These are phyloP conservation scores for Salpingus planirostris DNA, from an alignment of 2,888 invertebrate species.

Conservation along the genomic window DNA sequence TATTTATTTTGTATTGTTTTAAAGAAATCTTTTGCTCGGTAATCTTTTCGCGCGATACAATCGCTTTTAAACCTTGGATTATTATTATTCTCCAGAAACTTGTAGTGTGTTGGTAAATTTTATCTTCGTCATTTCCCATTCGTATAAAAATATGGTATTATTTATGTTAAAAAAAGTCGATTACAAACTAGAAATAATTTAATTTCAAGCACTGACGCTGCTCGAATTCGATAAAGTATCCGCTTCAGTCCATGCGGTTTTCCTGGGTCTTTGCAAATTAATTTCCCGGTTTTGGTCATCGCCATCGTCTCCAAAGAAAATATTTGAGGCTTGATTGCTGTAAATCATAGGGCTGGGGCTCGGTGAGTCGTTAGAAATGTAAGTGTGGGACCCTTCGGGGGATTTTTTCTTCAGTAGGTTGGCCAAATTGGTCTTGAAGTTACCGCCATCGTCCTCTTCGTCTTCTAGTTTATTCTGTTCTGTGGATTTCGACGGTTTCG, in stretches of 20 bases:
- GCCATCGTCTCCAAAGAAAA: constrained; percentile 33
- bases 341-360: constrained; percentile 17
- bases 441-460: constrained; percentile 5
- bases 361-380: neutral
- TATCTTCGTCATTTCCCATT: too few species aligned
- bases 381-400: too few species aligned
- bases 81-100: too few species aligned
- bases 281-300: constrained; percentile 21
- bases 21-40: too few species aligned
- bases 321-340: constrained; percentile 34
- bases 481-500: too few species aligned
- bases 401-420: too few species aligned
- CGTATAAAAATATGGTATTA: too few species aligned
- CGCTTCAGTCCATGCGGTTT: too few species aligned
- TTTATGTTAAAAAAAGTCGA: constrained; percentile 1
- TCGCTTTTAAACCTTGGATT: too few species aligned
- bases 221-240: constrained; percentile 20
- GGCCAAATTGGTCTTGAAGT: constrained; percentile 6
- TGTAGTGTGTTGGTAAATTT: too few species aligned
- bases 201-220: constrained; percentile 27
- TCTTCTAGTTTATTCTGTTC: too few species aligned
- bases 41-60: too few species aligned
- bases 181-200: constrained; percentile 5
- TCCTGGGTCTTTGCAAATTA: neutral
- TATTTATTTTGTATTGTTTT: constrained; percentile 14